phyloP scores from a whole-genome alignment of 2,888 invertebrate species.

The Panorpa germanica region DNA sequence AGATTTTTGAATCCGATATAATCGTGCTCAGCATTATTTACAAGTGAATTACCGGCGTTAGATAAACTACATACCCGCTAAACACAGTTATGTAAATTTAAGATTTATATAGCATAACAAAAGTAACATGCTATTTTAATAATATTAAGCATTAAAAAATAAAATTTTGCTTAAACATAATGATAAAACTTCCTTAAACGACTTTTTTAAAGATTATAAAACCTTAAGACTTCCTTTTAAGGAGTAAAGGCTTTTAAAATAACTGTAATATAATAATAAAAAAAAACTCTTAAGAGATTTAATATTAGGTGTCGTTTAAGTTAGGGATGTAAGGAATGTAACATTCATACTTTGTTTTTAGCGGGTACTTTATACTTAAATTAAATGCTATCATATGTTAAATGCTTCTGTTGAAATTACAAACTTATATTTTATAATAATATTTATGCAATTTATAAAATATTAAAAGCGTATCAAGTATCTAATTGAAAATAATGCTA shows the following conservation, averaged over 20 bases:
- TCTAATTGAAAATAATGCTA: conserved; percentile 22
- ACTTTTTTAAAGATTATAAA: conserved; percentile 1
- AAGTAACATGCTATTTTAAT: conserved; percentile 3
- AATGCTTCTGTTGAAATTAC: neutral
- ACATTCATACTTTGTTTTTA: conserved; percentile 1
- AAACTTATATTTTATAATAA: conserved; percentile 1
- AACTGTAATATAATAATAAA: conserved; percentile 10
- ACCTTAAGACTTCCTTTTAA: neutral
- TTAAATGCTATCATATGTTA: conserved; percentile 1
- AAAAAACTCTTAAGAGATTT: no score
- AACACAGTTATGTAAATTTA: no score
- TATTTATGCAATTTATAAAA: conserved; percentile 28
- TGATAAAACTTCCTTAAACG: neutral
- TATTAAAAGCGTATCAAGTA: conserved; percentile 35
- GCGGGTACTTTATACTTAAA: neutral
- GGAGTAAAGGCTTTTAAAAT: neutral
- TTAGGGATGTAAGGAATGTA: conserved; percentile 1
- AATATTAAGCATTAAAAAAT: conserved; percentile 1
- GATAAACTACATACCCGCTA: no score
- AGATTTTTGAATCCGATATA: no score
- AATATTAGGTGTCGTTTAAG: conserved; percentile 3
- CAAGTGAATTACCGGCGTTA: no score
- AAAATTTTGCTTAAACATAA: neutral
- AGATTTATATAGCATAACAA: no score
- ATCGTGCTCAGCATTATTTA: no score